These are phyloP conservation scores for Lasiommata megera DNA, from an alignment of 2,888 invertebrate species.

Conservation along the genomic window DNA sequence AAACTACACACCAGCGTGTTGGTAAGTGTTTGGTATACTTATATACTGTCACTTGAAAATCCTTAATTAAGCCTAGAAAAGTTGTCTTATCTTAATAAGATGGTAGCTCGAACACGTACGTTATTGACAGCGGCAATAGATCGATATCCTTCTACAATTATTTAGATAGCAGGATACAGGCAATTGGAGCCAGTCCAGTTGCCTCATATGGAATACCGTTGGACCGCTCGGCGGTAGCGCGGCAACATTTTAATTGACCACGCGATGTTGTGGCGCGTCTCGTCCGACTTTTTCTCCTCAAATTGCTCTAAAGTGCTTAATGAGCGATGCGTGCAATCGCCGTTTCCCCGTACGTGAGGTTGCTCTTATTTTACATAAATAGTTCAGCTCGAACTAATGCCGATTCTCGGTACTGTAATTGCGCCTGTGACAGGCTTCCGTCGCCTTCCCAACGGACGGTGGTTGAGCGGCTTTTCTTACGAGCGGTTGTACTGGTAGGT, in stretches of 20 bases:
- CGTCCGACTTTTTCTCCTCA: constrained; percentile 76
- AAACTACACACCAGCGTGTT: neutral
- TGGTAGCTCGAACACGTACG: constrained; percentile 23
- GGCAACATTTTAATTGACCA: constrained; percentile 79
- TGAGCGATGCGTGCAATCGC: constrained; percentile 80
- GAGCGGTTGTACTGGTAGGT: constrained; percentile 37
- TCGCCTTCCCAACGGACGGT: constrained; percentile 68
- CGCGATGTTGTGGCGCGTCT: constrained; percentile 73
- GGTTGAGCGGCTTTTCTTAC: constrained; percentile 40
- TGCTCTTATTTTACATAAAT: constrained; percentile 80
- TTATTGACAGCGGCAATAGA: constrained; percentile 38
- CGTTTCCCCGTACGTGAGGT: constrained; percentile 77
- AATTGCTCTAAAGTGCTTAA: constrained; percentile 82
- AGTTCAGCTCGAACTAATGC: constrained; percentile 78
- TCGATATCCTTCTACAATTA: constrained; percentile 45
- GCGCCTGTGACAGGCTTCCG: constrained; percentile 79
- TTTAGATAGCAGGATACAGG: constrained; percentile 67
- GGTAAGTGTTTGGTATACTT: constrained; percentile 1
- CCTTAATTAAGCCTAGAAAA: constrained; percentile 27
- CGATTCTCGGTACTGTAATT: constrained; percentile 80
- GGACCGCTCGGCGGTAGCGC: constrained; percentile 54
- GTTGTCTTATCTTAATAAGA: constrained; percentile 21
- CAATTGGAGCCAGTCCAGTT: constrained; percentile 47
- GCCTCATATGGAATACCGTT: constrained; percentile 39
- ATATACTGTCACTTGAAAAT: constrained; percentile 21